Percentiles rank a stretch among this genome's conserved stretches.
phyloP scores from a whole-genome alignment of 2,797 vertebrate species.

The Spinus pinus region DNA sequence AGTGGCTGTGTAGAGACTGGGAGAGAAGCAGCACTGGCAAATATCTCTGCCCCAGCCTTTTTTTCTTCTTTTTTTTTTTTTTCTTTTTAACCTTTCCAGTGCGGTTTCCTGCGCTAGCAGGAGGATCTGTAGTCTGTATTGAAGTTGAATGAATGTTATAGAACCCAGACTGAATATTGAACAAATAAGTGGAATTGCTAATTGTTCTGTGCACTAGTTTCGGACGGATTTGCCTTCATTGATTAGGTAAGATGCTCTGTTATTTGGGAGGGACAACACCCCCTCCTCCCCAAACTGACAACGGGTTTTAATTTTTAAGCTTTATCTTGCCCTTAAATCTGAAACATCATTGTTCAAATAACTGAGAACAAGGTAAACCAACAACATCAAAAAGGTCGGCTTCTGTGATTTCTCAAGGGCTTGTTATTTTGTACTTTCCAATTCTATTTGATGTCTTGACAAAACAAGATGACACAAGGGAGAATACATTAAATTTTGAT shows the following conservation, averaged over 20 bases:
- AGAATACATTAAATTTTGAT: slow-evolving; percentile 92
- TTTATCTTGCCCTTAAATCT: slow-evolving; percentile 81
- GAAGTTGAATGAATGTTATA: slow-evolving; percentile 35
- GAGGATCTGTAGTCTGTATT: slow-evolving; percentile 20
- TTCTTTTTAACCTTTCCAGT: slow-evolving; percentile 22
- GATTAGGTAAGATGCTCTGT: slow-evolving; percentile 63
- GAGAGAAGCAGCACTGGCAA: slow-evolving; percentile 14
- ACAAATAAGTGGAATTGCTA: slow-evolving; percentile 15
- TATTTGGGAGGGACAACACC: slow-evolving; percentile 32
- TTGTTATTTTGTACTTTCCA: slow-evolving; percentile 90
- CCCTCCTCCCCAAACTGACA: slow-evolving; percentile 60
- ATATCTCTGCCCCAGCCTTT: background rate
- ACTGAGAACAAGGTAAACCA: slow-evolving; percentile 88
- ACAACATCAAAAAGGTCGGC: slow-evolving; percentile 88
- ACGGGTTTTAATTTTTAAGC: slow-evolving; percentile 80
- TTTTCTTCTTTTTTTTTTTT: background rate
- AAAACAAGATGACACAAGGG: slow-evolving; percentile 92
- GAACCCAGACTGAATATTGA: slow-evolving; percentile 31
- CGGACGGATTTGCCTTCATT: slow-evolving; percentile 36
- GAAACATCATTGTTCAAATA: slow-evolving; percentile 85
- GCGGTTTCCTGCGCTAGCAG: background rate
- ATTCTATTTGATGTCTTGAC: slow-evolving; percentile 97
- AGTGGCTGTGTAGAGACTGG: background rate
- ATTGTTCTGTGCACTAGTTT: slow-evolving; percentile 41
- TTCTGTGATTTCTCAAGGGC: slow-evolving; percentile 89